Evolutionary conservation across 2,888 invertebrate genomes (phyloP).

Genomic region (Acanthosoma haemorrhoidale): DNA sequence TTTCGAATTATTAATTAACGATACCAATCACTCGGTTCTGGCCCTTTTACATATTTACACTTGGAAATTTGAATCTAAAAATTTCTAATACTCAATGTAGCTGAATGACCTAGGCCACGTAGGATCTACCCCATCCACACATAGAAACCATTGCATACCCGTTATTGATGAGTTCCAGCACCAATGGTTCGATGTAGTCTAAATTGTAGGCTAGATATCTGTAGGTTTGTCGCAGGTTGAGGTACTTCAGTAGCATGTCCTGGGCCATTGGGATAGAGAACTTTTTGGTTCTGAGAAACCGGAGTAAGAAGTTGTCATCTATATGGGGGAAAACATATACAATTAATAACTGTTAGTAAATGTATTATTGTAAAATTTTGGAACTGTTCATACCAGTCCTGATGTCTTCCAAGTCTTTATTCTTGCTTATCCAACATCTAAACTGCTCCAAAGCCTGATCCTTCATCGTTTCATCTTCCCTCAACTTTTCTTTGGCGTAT

Average conservation of each 20-base stretch:
- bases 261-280: conserved; percentile 74
- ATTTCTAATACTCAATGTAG: too few relatives aligned
- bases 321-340: too few relatives aligned
- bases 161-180: conserved; percentile 63
- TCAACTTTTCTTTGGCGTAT: conserved; percentile 59
- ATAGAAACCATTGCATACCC: conserved; percentile 52
- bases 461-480: conserved; percentile 60
- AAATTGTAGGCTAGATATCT: conserved; percentile 65
- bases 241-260: conserved; percentile 69
- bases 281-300: conserved; percentile 72
- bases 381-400: conserved; percentile 52
- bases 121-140: neutral
- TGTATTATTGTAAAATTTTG: neutral
- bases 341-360: neutral
- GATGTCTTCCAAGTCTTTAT: conserved; percentile 62
- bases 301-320: conserved; percentile 65
- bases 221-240: conserved; percentile 71
- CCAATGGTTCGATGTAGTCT: conserved; percentile 63
- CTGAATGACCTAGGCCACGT: neutral
- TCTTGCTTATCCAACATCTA: conserved; percentile 64
- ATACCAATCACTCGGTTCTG: too few relatives aligned
- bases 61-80: too few relatives aligned
- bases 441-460: conserved; percentile 61
- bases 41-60: too few relatives aligned
- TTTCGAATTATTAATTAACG: too few relatives aligned